phyloP scores from a whole-genome alignment of 2,113 vertebrate species.

The Aegithalos caudatus region DNA sequence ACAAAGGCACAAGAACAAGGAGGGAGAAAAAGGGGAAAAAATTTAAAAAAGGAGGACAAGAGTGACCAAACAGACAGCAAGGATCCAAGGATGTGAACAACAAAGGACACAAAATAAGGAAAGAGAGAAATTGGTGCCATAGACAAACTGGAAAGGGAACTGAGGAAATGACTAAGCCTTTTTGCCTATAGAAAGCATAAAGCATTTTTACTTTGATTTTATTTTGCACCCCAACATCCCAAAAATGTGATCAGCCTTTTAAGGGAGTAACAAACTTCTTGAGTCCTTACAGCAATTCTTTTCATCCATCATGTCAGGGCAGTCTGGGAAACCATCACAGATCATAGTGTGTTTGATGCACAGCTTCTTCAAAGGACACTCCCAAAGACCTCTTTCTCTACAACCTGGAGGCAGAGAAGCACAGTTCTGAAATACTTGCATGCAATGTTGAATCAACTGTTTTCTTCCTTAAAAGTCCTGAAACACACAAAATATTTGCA shows the following conservation, averaged over 20 bases:
- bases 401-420: constrained; percentile 79
- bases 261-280: neutral
- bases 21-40: neutral
- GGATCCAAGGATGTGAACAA: neutral
- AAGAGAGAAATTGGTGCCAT: neutral
- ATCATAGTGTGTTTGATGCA: constrained; percentile 87
- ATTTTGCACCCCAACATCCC: neutral
- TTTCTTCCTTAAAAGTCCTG: neutral
- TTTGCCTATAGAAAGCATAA: neutral
- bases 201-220: neutral
- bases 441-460: neutral
- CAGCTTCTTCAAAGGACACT: constrained; percentile 84
- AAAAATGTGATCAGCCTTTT: neutral
- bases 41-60: neutral
- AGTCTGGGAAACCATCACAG: constrained; percentile 96
- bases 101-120: neutral
- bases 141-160: neutral
- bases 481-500: neutral
- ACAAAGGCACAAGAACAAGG: neutral
- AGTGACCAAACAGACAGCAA: neutral
- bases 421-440: neutral
- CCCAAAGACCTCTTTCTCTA: constrained; percentile 89
- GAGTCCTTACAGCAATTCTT: constrained; percentile 89
- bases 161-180: neutral
- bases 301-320: constrained; percentile 87